phyloP scores from a whole-genome alignment of 2,888 invertebrate species.

The Mythimna ferrago region DNA sequence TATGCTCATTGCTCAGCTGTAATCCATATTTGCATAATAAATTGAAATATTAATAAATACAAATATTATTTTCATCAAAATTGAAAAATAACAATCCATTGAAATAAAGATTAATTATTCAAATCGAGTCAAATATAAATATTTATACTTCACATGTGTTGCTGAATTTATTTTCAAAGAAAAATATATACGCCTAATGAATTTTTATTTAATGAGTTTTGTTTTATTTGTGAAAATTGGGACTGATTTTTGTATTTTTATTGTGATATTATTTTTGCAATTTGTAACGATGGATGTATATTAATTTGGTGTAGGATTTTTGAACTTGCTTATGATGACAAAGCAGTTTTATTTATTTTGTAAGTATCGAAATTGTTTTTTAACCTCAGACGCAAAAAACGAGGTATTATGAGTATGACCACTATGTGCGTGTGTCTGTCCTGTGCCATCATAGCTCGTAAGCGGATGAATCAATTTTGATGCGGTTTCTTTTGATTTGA shows the following conservation, averaged over 20 bases:
- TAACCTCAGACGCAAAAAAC: too few relatives aligned
- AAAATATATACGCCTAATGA: background rate
- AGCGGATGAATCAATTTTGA: too few relatives aligned
- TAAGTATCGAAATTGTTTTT: background rate
- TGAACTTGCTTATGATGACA: background rate
- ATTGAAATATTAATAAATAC: background rate
- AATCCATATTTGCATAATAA: background rate
- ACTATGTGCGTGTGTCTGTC: too few relatives aligned
- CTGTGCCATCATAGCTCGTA: too few relatives aligned
- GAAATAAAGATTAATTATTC: constrained; percentile 36
- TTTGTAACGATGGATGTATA: background rate
- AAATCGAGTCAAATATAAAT: background rate
- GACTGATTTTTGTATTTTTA: background rate
- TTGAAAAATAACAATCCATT: constrained; percentile 18
- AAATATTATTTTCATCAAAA: constrained; percentile 2
- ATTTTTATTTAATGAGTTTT: constrained; percentile 25
- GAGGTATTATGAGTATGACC: too few relatives aligned
- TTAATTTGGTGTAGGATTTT: background rate
- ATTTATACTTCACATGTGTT: constrained; percentile 14
- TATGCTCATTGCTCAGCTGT: too few relatives aligned
- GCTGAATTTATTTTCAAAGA: constrained; percentile 26
- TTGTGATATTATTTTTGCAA: background rate
- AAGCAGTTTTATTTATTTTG: background rate
- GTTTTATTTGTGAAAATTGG: background rate
- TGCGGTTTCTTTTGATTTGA: too few relatives aligned